A percentile compares a stretch with the other conserved stretches of the same genome.
Conservation (phyloP, 2,113 vertebrate species). For the Anser brachyrhynchus region DNA sequence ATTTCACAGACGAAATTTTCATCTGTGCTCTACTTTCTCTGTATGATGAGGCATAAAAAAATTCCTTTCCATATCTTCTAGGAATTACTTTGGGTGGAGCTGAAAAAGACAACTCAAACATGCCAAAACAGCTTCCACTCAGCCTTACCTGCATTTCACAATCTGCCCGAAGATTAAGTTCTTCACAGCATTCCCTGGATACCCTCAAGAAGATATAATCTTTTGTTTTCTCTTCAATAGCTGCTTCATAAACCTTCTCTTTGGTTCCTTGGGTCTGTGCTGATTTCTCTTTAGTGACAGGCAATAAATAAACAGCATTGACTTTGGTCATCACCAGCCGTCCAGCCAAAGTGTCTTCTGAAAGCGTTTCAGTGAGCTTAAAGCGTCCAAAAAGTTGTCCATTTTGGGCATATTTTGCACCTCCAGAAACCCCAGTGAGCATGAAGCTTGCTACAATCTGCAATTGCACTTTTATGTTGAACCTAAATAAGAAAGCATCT, state of each 20-base stretch:
- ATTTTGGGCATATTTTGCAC: conserved; percentile 97
- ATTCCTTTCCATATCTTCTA: background rate
- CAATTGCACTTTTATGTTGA: conserved; percentile 98
- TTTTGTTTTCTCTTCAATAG: conserved; percentile 99
- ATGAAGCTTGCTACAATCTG: conserved; percentile 98
- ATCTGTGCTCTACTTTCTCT: background rate
- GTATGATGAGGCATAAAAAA: background rate
- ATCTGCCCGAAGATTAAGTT: conserved; percentile 90
- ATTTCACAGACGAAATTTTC: background rate
- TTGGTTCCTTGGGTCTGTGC: conserved; percentile 89
- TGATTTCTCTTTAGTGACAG: conserved; percentile 87
- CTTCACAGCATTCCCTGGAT: conserved; percentile 95
- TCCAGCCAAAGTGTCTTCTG: conserved; percentile 97
- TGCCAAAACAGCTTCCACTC: background rate
- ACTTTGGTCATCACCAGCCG: conserved; percentile 99
- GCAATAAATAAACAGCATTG: conserved; percentile 94
- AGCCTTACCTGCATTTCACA: conserved; percentile 90
- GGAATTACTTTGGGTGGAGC: background rate
- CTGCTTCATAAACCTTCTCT: conserved; percentile 96
- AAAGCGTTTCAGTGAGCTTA: conserved; percentile 96
- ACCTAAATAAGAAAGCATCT: conserved; percentile 80
- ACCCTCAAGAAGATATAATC: conserved; percentile 98
- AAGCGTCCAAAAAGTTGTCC: conserved; percentile 98
- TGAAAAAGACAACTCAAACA: background rate
- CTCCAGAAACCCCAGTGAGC: conserved; percentile 97